A percentile compares a stretch with the other conserved stretches of the same genome.
These are phyloP conservation scores for Catharus ustulatus DNA, from an alignment of 2,797 vertebrate genomes.

Conservation along the genomic window DNA sequence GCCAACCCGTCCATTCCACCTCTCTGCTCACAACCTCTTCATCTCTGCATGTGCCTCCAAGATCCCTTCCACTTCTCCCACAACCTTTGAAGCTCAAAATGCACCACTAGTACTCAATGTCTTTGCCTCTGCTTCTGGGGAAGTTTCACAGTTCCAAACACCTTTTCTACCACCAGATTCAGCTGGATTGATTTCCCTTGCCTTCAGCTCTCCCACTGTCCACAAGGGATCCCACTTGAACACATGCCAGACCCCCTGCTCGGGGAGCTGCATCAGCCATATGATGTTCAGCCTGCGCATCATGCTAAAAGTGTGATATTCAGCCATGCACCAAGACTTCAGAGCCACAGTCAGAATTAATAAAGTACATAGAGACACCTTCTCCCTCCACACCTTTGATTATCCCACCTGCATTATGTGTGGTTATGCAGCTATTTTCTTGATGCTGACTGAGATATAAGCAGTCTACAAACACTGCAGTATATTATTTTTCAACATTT, in stretches of 20 bases:
- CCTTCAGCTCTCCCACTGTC: neutral
- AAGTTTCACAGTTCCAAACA: neutral
- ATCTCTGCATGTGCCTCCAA: neutral
- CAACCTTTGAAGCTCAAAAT: neutral
- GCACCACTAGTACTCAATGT: neutral
- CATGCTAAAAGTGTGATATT: neutral
- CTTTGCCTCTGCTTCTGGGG: neutral
- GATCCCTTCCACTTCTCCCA: neutral
- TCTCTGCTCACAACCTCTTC: neutral
- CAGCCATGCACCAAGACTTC: neutral
- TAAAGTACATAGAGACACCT: neutral
- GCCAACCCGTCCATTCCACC: neutral
- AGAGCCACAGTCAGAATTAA: neutral
- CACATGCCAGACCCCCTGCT: neutral
- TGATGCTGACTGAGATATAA: neutral
- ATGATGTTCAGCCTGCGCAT: neutral
- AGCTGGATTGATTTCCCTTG: neutral
- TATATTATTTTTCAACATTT: constrained; percentile 31
- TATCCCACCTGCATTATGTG: neutral
- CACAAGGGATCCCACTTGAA: neutral
- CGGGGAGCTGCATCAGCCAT: neutral
- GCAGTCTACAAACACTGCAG: neutral
- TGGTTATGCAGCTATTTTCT: constrained; percentile 22
- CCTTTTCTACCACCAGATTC: neutral
- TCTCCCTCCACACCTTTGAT: constrained; percentile 7